Percentiles rank a stretch among this genome's conserved stretches.
These are phyloP conservation scores for Dasyprocta punctata DNA, from an alignment of 2,113 vertebrate genomes.

Conservation along the genomic window DNA sequence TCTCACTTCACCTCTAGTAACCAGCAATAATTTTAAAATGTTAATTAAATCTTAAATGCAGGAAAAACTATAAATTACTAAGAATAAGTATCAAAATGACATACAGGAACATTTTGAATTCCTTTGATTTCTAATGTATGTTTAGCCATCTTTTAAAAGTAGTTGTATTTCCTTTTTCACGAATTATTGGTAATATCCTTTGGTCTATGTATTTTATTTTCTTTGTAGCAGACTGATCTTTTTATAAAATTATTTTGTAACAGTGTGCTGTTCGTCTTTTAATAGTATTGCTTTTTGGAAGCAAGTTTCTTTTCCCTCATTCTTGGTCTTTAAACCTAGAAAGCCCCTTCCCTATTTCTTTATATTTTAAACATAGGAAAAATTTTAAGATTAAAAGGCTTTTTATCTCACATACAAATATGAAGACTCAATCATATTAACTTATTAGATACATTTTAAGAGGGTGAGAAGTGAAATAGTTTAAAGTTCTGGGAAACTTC, in stretches of 20 bases:
- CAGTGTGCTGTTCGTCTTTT: neutral
- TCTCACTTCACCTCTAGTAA: neutral
- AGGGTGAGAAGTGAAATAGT: neutral
- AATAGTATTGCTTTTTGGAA: neutral
- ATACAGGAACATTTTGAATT: neutral
- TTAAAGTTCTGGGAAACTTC: neutral
- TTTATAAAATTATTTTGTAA: conserved; percentile 1
- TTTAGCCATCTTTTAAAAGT: neutral
- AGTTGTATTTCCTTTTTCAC: neutral
- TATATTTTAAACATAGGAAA: neutral
- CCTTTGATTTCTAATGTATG: neutral
- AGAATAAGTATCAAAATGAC: neutral
- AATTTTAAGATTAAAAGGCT: conserved; percentile 17
- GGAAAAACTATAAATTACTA: neutral
- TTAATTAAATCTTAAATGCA: neutral
- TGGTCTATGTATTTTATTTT: neutral
- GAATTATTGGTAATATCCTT: neutral
- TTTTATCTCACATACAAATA: neutral
- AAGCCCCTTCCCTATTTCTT: neutral
- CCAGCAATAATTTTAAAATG: neutral
- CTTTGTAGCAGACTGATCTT: neutral
- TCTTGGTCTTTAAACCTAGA: conserved; percentile 6
- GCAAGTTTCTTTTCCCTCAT: neutral
- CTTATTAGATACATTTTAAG: neutral
- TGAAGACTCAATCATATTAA: conserved; percentile 18